These are phyloP conservation scores for Lepidostoma basale DNA, from an alignment of 1,140 invertebrate genomes.

Conservation along the genomic window DNA sequence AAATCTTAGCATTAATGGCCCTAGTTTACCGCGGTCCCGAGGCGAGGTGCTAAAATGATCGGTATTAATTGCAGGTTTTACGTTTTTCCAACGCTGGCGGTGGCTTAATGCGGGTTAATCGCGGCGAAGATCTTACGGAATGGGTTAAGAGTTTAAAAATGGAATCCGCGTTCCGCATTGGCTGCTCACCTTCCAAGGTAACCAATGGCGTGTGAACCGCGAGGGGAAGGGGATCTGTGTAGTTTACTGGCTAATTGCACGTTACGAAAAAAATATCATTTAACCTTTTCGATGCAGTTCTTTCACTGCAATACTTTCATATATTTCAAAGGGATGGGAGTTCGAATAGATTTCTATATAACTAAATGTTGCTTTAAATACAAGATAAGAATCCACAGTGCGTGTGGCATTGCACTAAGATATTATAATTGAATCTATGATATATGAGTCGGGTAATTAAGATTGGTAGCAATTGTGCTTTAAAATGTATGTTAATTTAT, in stretches of 20 bases:
- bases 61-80: conserved; percentile 24
- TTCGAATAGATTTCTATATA: too few species aligned
- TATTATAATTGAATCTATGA: too few species aligned
- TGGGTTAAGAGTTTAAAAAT: conserved; percentile 21
- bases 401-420: too few species aligned
- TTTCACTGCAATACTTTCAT: too few species aligned
- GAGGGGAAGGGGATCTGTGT: not conserved
- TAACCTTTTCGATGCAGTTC: conserved; percentile 16
- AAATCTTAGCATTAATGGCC: not conserved
- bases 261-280: conserved; percentile 9
- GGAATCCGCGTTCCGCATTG: conserved; percentile 16
- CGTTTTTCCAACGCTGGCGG: conserved; percentile 1
- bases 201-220: conserved; percentile 20
- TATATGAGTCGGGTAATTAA: too few species aligned
- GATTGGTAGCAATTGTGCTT: too few species aligned
- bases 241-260: conserved; percentile 19
- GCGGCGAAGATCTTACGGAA: conserved; percentile 5
- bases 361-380: too few species aligned
- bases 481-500: too few species aligned
- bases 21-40: not conserved
- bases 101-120: conserved; percentile 6
- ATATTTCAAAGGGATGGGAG: too few species aligned
- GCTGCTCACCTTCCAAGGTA: conserved; percentile 19
- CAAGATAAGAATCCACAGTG: too few species aligned
- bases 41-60: conserved; percentile 10